Evolutionary conservation across 2,888 invertebrate species (phyloP).

Genomic region (Sylvicola cinctus): DNA sequence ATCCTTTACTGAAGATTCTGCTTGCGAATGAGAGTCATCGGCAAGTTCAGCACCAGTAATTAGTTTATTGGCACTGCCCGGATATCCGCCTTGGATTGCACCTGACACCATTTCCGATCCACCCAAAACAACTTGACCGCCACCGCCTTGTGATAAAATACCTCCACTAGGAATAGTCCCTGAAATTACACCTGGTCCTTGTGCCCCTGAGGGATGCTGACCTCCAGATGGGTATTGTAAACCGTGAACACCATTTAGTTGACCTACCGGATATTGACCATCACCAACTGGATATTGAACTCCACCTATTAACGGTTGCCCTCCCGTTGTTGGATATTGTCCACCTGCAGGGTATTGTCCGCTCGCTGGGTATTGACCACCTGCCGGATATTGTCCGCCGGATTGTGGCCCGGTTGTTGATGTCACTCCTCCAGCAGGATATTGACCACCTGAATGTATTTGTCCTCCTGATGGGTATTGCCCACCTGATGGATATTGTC

Average conservation of each 20-base stretch:
- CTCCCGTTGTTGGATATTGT: background rate
- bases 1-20: slow-evolving; percentile 31
- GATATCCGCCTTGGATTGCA: slow-evolving; percentile 7
- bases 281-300: background rate
- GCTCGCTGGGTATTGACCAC: background rate
- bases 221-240: background rate
- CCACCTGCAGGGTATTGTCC: background rate
- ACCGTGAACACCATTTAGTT: background rate
- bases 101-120: no score
- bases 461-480: slow-evolving; percentile 1
- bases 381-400: slow-evolving; percentile 1
- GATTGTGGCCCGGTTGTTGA: no score
- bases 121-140: slow-evolving; percentile 5
- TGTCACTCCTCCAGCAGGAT: slow-evolving; percentile 1
- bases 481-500: background rate
- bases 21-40: slow-evolving; percentile 56
- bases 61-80: slow-evolving; percentile 2
- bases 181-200: no score
- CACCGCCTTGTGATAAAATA: slow-evolving; percentile 1
- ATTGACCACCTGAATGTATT: slow-evolving; percentile 1
- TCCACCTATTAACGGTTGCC: background rate
- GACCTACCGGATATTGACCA: background rate
- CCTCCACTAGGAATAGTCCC: background rate
- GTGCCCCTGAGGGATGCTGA: no score
- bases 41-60: slow-evolving; percentile 10